These are phyloP conservation scores for Cyanoliseus patagonus DNA, from an alignment of 2,113 vertebrate species.

Conservation along the genomic window DNA sequence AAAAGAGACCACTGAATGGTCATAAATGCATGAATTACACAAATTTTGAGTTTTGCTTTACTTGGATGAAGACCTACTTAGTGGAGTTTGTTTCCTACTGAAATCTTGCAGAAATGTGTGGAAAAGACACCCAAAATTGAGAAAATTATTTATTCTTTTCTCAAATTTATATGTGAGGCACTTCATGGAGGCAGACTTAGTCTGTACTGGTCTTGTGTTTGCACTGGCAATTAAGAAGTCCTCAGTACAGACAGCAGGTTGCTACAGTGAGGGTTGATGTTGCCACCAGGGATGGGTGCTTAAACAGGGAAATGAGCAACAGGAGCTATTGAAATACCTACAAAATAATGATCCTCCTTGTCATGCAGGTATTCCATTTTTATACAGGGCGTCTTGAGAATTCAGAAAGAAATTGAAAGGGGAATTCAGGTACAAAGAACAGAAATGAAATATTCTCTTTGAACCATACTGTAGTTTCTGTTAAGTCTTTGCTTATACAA, in stretches of 20 bases:
- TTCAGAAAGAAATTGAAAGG: neutral
- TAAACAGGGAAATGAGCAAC: neutral
- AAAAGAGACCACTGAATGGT: neutral
- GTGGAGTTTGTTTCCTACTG: neutral
- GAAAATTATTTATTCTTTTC: neutral
- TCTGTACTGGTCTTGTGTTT: neutral
- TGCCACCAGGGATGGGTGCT: neutral
- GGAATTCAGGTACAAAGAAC: neutral
- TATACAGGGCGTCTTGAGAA: neutral
- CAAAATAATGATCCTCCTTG: neutral
- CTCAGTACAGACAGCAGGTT: neutral
- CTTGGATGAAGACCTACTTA: neutral
- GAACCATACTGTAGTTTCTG: neutral
- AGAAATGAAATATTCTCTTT: neutral
- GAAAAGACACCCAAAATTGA: neutral
- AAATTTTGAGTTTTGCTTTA: neutral
- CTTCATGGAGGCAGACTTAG: neutral
- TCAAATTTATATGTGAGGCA: neutral
- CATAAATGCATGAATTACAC: neutral
- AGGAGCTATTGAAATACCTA: neutral
- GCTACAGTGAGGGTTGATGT: neutral
- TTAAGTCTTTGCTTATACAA: neutral
- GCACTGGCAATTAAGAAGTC: neutral
- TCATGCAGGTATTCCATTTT: neutral
- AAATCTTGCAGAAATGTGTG: neutral